Evolutionary conservation across 1,140 invertebrate species (phyloP).

Genomic region (Bombyx mori): DNA sequence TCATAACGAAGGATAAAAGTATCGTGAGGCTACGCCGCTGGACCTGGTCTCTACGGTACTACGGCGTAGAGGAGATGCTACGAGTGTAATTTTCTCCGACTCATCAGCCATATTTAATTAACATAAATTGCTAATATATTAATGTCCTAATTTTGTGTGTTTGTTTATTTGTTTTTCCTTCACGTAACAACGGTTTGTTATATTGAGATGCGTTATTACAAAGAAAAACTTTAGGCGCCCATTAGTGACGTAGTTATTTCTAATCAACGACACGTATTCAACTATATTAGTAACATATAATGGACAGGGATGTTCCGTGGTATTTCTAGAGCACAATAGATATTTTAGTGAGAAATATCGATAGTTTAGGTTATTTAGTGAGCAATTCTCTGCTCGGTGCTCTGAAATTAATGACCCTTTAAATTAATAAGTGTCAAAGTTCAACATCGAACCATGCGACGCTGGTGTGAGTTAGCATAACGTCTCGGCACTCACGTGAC

Average conservation of each 20-base stretch:
- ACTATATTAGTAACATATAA: too few relatives aligned
- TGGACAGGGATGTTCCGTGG: too few relatives aligned
- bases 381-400: constrained; percentile 3
- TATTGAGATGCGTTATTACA: too few relatives aligned
- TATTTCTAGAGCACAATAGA: too few relatives aligned
- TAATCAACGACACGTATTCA: too few relatives aligned
- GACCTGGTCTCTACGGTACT: constrained; percentile 60
- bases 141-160: too few relatives aligned
- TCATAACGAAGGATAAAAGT: constrained; percentile 44
- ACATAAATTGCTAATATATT: too few relatives aligned
- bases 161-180: too few relatives aligned
- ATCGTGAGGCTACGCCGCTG: constrained; percentile 55
- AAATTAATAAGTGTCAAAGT: constrained; percentile 66
- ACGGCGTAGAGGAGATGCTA: constrained; percentile 49
- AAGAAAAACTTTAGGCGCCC: too few relatives aligned
- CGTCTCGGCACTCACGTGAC: constrained; percentile 14
- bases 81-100: constrained; percentile 22
- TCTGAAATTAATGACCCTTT: constrained; percentile 55
- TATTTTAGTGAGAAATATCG: neutral
- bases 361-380: constrained; percentile 16
- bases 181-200: too few relatives aligned
- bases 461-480: constrained; percentile 18
- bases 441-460: constrained; percentile 22
- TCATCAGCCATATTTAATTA: too few relatives aligned
- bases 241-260: too few relatives aligned